Evolutionary conservation across 2,113 vertebrate genomes (phyloP).

Genomic region (Myrmecophaga tridactyla): DNA sequence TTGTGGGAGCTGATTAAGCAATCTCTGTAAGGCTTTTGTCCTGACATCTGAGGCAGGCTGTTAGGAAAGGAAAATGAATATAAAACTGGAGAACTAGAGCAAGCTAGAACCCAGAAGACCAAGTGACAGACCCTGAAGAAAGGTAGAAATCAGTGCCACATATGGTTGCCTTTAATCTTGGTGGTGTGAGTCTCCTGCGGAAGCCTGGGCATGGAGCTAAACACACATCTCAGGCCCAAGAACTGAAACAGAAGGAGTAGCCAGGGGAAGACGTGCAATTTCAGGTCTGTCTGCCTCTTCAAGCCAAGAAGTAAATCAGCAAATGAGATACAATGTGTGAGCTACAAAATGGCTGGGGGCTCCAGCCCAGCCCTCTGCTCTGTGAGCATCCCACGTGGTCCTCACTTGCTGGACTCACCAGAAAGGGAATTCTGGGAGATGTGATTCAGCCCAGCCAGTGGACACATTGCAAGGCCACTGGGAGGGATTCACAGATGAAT

Average conservation of each 20-base stretch:
- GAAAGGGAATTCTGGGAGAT: background rate
- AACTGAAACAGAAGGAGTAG: background rate
- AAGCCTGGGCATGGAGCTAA: background rate
- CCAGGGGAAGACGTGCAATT: background rate
- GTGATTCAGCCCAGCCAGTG: rapidly evolving
- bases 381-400: background rate
- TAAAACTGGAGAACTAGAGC: no score
- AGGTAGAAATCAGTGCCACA: no score
- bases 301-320: background rate
- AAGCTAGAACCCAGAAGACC: no score
- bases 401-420: background rate
- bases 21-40: background rate
- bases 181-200: background rate
- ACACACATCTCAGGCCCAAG: background rate
- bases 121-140: background rate
- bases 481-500: background rate
- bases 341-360: background rate
- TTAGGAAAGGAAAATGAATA: background rate
- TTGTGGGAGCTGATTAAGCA: background rate
- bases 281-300: background rate
- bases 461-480: background rate
- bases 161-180: no score
- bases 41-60: background rate
- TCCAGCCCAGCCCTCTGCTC: rapidly evolving
- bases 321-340: background rate